Evolutionary conservation across 35 echinoderm and acorn worm species (phyloP).

Genomic region (Ophioderma brevispina): DNA sequence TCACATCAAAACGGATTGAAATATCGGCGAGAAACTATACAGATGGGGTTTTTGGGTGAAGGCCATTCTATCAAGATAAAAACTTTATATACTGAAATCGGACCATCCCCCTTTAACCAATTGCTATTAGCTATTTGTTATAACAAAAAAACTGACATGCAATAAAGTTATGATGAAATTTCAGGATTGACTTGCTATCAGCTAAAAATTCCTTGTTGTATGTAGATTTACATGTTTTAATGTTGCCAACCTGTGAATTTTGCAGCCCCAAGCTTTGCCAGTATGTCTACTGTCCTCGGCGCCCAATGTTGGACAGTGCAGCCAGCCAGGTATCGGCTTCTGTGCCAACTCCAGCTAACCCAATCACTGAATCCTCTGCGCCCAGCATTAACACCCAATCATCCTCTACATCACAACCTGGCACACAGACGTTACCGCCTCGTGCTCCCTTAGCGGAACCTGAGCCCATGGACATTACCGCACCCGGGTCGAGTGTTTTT

Average conservation of each 20-base stretch:
- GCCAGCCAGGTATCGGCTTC: constrained; percentile 7
- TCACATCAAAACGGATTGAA: no score
- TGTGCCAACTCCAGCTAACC: not conserved
- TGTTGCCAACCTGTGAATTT: no score
- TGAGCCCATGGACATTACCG: not conserved
- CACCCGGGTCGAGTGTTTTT: not conserved
- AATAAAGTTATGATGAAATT: no score
- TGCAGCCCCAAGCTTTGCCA: constrained; percentile 38
- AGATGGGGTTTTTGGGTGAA: no score
- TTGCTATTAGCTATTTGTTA: no score
- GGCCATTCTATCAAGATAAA: no score
- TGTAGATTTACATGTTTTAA: not conserved
- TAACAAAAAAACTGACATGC: no score
- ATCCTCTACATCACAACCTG: not conserved
- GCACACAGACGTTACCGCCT: not conserved
- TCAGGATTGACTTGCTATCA: not conserved
- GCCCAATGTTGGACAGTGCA: not conserved
- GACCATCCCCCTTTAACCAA: no score
- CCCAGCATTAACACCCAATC: constrained; percentile 7
- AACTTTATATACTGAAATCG: no score
- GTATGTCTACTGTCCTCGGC: constrained; percentile 20
- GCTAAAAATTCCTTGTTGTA: not conserved
- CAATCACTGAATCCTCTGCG: not conserved
- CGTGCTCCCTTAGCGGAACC: not conserved
- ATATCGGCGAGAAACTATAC: no score